Evolutionary conservation across 2,113 vertebrate species (phyloP).

Genomic region (Climacteris rufus): DNA sequence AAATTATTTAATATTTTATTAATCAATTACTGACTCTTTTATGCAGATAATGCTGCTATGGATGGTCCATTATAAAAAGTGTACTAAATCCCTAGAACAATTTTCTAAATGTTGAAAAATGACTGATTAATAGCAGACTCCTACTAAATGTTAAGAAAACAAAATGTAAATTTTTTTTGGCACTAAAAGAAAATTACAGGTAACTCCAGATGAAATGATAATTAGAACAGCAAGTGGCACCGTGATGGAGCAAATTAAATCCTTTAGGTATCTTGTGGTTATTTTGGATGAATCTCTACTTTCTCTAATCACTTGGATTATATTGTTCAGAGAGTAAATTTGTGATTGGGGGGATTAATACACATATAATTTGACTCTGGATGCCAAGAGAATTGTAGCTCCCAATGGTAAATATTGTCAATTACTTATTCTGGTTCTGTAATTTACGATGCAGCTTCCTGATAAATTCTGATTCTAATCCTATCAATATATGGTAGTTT

Average conservation of each 20-base stretch:
- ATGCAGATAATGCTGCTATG: background rate
- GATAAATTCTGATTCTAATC: slow-evolving; percentile 11
- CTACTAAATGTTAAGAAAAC: slow-evolving; percentile 65
- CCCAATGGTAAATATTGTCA: slow-evolving; percentile 40
- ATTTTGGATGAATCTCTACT: slow-evolving; percentile 65
- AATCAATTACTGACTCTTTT: slow-evolving; percentile 66
- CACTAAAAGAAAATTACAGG: slow-evolving; percentile 69
- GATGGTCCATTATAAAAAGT: slow-evolving; percentile 38
- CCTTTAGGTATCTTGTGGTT: slow-evolving; percentile 57
- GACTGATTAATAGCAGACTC: slow-evolving; percentile 67
- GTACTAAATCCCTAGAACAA: slow-evolving; percentile 35
- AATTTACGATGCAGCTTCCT: background rate
- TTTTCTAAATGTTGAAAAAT: slow-evolving; percentile 62
- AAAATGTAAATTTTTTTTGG: slow-evolving; percentile 52
- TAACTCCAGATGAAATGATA: slow-evolving; percentile 65
- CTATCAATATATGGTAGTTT: background rate
- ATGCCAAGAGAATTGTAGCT: slow-evolving; percentile 52
- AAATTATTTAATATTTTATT: slow-evolving; percentile 72
- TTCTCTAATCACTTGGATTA: slow-evolving; percentile 59
- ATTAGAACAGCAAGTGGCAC: slow-evolving; percentile 65
- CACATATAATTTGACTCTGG: slow-evolving; percentile 55
- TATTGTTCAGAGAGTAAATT: slow-evolving; percentile 33
- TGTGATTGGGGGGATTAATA: slow-evolving; percentile 52
- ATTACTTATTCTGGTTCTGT: slow-evolving; percentile 11
- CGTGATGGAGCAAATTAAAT: slow-evolving; percentile 58